Conservation (phyloP, 2,888 invertebrate species). For the Microchrysa polita region DNA sequence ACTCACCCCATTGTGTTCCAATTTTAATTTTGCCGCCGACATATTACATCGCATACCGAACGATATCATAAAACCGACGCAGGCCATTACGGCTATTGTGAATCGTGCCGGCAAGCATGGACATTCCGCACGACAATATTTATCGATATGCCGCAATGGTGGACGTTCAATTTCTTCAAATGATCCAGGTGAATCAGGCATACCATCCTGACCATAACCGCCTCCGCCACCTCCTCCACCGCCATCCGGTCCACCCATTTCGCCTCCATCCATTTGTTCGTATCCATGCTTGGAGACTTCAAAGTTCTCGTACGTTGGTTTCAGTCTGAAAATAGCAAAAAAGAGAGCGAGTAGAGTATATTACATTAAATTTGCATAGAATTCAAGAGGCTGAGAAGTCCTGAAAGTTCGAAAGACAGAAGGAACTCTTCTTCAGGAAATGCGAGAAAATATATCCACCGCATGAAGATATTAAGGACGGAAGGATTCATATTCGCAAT, state of each 20-base stretch:
- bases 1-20: constrained; percentile 72
- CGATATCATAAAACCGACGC: constrained; percentile 91
- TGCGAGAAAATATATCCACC: background rate
- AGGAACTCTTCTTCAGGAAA: constrained; percentile 1
- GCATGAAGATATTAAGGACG: background rate
- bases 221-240: constrained; percentile 36
- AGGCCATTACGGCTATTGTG: constrained; percentile 86
- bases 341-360: too few relatives aligned
- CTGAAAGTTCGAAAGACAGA: background rate
- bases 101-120: constrained; percentile 86
- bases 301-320: constrained; percentile 59
- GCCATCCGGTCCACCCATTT: constrained; percentile 52
- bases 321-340: constrained; percentile 50
- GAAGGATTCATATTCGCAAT: background rate
- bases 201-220: constrained; percentile 64
- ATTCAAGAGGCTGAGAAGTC: background rate
- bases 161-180: constrained; percentile 86
- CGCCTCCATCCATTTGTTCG: constrained; percentile 61
- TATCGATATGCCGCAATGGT: constrained; percentile 85
- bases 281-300: constrained; percentile 59
- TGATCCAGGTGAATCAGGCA: constrained; percentile 77
- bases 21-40: constrained; percentile 94
- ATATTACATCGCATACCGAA: constrained; percentile 99
- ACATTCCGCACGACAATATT: constrained; percentile 86
- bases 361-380: constrained; percentile 29